Evolutionary conservation across 2,888 invertebrate species (phyloP), one percentile per base, ranked within the genome.

Genomic region (Bombylius discolor): DNA sequence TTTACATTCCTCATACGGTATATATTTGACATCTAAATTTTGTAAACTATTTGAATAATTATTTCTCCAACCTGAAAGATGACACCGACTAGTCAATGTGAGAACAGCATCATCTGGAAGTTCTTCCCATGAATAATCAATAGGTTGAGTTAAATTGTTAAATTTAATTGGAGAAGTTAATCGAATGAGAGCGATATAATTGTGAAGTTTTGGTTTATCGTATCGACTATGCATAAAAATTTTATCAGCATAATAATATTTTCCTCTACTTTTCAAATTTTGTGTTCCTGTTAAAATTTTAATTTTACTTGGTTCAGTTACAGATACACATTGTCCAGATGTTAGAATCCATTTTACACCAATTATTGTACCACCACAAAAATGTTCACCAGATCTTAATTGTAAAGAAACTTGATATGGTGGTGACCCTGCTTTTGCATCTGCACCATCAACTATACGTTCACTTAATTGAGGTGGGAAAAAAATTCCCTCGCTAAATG

Each of bases 131-230:
- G 81, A 80, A 31, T 84, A 64, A 47, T 78, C 77, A 0, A 85
- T 73, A 1, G 80, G 78, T 55, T 79, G 73, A 0, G 84, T 81
- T 0, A 67, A 66, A 0, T 76, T 73, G 51, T 77, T 74, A 59
- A 80, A 79, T n/a, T 70, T 68, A 5, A 84, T 76, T 33, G 76
- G 73, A 0, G 74, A 64, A 1, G 75, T 68, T 44, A 86, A 72
- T 63, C 79, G 79, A 5, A 88, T 64, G 4, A 88, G 67, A 0
- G 85, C 87, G 56, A 88, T 84, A 63, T 88, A 87, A 64, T 87
- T 81, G 52, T 72, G 68, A 49, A 70, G 71, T 36, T 66, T 39
- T 1, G 73, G 72, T 50, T 65, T 7, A 11, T 33, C 36, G 42
- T 53, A 55, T 55, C 49, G 33, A 32, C 44, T 56, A 36, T 72